Conservation (phyloP, 2,113 vertebrate genomes). For the Daboia siamensis region DNA sequence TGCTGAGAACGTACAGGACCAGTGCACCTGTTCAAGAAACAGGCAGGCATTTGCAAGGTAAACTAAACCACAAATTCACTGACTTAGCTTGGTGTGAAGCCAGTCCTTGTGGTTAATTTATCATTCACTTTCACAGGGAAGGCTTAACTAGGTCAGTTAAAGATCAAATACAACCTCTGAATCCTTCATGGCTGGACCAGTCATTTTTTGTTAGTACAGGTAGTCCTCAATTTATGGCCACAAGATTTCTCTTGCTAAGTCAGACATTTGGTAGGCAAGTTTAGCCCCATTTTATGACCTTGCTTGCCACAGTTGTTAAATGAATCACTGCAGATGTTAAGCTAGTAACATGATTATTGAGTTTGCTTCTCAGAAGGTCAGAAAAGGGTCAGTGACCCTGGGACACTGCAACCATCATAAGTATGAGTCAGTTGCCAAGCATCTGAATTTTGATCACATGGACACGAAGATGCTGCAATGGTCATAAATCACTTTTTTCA, state of each 20-base stretch:
- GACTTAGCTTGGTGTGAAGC: not conserved
- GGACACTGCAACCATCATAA: not conserved
- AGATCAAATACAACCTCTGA: not conserved
- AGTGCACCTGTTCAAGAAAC: not conserved
- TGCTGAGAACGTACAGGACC: not conserved
- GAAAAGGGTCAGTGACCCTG: not conserved
- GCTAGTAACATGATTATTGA: fast-evolving
- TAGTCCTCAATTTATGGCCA: not conserved
- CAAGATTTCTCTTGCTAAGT: not conserved
- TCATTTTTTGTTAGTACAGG: not conserved
- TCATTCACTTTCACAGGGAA: not conserved
- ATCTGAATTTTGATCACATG: not conserved
- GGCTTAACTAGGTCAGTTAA: not conserved
- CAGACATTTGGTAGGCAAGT: not conserved
- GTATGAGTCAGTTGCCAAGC: not conserved
- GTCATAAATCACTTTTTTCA: not conserved
- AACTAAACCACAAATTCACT: not conserved
- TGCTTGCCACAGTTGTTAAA: not conserved
- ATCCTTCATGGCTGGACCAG: not conserved
- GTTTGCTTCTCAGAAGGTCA: not conserved
- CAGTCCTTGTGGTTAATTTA: not conserved
- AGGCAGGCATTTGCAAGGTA: not conserved
- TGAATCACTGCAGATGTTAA: not conserved
- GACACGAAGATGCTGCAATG: not conserved
- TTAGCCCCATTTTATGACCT: not conserved